Evolutionary conservation across 1,140 invertebrate genomes (phyloP).

Genomic region (Ylistrum balloti): DNA sequence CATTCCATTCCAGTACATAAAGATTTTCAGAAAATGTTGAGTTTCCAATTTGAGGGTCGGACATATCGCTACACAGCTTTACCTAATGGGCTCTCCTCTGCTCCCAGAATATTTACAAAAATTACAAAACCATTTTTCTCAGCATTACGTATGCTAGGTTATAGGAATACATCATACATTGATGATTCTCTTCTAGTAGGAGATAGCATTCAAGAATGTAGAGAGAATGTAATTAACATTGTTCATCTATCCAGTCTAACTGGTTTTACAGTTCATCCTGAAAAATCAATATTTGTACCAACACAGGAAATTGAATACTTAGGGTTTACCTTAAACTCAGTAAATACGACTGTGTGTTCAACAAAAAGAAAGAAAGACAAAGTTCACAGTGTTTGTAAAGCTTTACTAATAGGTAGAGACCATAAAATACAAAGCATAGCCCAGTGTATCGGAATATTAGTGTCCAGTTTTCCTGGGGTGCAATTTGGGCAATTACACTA

Average conservation of each 20-base stretch:
- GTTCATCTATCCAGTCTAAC: constrained; percentile 15
- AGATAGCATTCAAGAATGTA: constrained; percentile 46
- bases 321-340: constrained; percentile 54
- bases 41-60: neutral
- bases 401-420: neutral
- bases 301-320: constrained; percentile 45
- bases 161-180: constrained; percentile 45
- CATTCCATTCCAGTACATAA: constrained; percentile 51
- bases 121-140: constrained; percentile 53
- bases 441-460: constrained; percentile 43
- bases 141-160: constrained; percentile 21
- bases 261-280: constrained; percentile 53
- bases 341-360: neutral
- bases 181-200: constrained; percentile 53
- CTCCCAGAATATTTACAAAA: constrained; percentile 59
- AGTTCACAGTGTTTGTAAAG: neutral
- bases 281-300: constrained; percentile 55
- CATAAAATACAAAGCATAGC: constrained; percentile 42
- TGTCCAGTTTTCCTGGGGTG: constrained; percentile 42
- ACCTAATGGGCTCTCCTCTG: constrained; percentile 51
- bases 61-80: constrained; percentile 56
- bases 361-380: constrained; percentile 30
- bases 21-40: constrained; percentile 50
- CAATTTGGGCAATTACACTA: constrained; percentile 46
- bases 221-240: constrained; percentile 45